Evolutionary conservation across 2,888 invertebrate genomes (phyloP).

Genomic region (Syritta pipiens): DNA sequence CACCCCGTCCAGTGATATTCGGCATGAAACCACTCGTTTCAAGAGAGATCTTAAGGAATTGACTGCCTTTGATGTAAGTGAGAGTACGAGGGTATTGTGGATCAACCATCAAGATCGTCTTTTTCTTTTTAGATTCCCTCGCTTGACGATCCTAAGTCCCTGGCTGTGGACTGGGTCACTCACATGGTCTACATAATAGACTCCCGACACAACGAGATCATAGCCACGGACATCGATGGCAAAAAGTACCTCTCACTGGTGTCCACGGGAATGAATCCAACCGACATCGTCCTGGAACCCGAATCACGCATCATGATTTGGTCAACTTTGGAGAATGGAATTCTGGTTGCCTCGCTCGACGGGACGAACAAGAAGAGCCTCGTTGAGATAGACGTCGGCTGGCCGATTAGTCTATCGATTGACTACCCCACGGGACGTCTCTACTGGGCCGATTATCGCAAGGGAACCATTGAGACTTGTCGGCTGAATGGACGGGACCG

Average conservation of each 20-base stretch:
- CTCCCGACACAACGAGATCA: slow-evolving; percentile 78
- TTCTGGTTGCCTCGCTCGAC: slow-evolving; percentile 84
- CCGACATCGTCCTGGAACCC: slow-evolving; percentile 86
- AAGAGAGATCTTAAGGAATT: slow-evolving; percentile 76
- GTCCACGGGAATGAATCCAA: slow-evolving; percentile 82
- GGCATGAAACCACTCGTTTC: slow-evolving; percentile 70
- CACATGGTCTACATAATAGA: slow-evolving; percentile 86
- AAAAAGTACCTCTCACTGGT: slow-evolving; percentile 77
- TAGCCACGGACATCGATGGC: slow-evolving; percentile 78
- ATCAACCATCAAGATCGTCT: too few relatives aligned
- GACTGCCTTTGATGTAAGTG: slow-evolving; percentile 76
- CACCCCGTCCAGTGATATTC: slow-evolving; percentile 74
- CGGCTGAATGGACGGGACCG: slow-evolving; percentile 85
- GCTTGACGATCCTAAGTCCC: slow-evolving; percentile 85
- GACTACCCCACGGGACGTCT: slow-evolving; percentile 87
- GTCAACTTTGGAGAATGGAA: slow-evolving; percentile 86
- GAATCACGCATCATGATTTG: slow-evolving; percentile 84
- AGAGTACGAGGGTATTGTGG: too few relatives aligned
- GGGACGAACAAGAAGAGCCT: slow-evolving; percentile 82
- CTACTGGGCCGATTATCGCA: slow-evolving; percentile 92
- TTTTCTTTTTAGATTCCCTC: slow-evolving; percentile 79
- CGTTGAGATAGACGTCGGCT: slow-evolving; percentile 83
- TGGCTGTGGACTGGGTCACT: slow-evolving; percentile 87
- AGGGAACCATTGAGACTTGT: slow-evolving; percentile 85
- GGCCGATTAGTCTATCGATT: slow-evolving; percentile 88